Evolutionary conservation across 2,888 invertebrate genomes (phyloP).

Genomic region (Spilosoma lubricipeda): DNA sequence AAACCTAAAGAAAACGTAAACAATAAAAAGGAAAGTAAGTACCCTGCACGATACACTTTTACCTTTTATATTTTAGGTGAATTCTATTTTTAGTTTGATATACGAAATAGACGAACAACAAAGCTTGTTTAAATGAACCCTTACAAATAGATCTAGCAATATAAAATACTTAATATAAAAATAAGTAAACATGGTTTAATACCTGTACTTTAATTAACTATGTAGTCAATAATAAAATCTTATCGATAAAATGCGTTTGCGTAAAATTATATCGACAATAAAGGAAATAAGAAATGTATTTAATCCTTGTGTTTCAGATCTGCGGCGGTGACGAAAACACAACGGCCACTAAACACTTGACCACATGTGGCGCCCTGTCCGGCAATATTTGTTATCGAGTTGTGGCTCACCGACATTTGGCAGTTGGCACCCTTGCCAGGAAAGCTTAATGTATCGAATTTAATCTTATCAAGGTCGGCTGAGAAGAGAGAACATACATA

Average conservation of each 20-base stretch:
- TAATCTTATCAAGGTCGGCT: constrained; percentile 42
- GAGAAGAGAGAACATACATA: constrained; percentile 14
- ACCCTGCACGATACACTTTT: background rate
- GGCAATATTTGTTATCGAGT: constrained; percentile 51
- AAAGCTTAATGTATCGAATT: constrained; percentile 42
- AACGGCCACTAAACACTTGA: constrained; percentile 33
- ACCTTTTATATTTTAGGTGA: background rate
- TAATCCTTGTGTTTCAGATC: constrained; percentile 39
- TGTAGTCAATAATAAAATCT: constrained; percentile 31
- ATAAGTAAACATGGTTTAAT: constrained; percentile 19
- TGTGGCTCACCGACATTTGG: constrained; percentile 49
- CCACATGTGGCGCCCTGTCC: constrained; percentile 43
- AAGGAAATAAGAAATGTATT: constrained; percentile 59
- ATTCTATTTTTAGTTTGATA: background rate
- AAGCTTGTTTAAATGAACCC: background rate
- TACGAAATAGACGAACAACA: constrained; percentile 1
- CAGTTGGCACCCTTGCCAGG: constrained; percentile 50
- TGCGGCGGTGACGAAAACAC: constrained; percentile 37
- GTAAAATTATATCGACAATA: constrained; percentile 62
- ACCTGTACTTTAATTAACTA: constrained; percentile 32
- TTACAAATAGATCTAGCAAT: constrained; percentile 1
- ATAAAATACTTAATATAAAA: constrained; percentile 5
- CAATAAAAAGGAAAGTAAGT: background rate
- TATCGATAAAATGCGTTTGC: constrained; percentile 41
- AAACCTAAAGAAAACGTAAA: background rate